Evolutionary conservation across 2,888 invertebrate genomes (phyloP).

Genomic region (Palloptera scutellata): DNA sequence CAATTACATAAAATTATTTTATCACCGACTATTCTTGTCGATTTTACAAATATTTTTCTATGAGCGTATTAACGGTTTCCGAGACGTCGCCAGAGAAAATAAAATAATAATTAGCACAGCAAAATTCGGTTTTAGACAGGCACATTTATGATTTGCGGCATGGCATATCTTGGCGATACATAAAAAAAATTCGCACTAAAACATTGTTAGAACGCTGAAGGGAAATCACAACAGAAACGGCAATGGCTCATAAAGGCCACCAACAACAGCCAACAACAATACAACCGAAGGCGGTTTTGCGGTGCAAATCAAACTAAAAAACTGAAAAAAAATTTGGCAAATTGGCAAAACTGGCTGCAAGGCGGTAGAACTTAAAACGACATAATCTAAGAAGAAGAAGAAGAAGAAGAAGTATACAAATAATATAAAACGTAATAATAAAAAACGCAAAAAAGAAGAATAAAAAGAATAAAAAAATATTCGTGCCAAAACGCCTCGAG

Average conservation of each 20-base stretch:
- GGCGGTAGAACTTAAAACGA: constrained; percentile 26
- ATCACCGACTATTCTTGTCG: no score
- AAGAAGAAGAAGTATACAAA: constrained; percentile 17
- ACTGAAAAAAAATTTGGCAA: constrained; percentile 25
- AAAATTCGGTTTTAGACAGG: neutral
- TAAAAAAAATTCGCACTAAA: neutral
- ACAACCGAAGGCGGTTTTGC: constrained; percentile 30
- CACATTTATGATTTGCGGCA: neutral
- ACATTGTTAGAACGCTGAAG: neutral
- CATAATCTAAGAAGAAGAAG: constrained; percentile 10
- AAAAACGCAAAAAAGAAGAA: constrained; percentile 1
- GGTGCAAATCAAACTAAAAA: constrained; percentile 27
- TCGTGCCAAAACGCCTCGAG: constrained; percentile 5
- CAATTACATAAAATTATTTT: no score
- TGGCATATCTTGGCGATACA: neutral
- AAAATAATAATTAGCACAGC: constrained; percentile 6
- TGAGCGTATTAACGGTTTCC: no score
- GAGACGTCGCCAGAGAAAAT: neutral
- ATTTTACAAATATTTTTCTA: no score
- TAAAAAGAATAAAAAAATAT: neutral
- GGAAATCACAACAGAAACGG: neutral
- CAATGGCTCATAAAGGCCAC: constrained; percentile 2
- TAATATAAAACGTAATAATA: neutral
- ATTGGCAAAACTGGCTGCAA: constrained; percentile 29
- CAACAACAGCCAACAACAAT: constrained; percentile 8